Percentiles rank a stretch among this genome's conserved stretches.
Evolutionary conservation across 2,888 invertebrate species (phyloP).

Genomic region (Nysson spinosus): DNA sequence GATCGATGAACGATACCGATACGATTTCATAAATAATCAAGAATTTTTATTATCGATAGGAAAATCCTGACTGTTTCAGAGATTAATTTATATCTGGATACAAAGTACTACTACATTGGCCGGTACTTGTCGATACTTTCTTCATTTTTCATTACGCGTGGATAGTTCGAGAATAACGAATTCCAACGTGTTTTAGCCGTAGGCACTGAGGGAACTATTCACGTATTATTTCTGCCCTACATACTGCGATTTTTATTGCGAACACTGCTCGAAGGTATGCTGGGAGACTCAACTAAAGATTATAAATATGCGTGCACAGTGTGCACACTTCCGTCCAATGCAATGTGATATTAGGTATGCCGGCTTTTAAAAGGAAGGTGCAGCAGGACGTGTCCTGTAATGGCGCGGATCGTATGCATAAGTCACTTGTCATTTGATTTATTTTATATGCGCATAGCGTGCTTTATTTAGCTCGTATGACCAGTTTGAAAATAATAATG

Average conservation of each 20-base stretch:
- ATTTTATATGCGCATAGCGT: constrained; percentile 7
- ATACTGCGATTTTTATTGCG: constrained; percentile 43
- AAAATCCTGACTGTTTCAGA: too few relatives aligned
- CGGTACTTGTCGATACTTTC: too few relatives aligned
- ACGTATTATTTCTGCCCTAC: constrained; percentile 38
- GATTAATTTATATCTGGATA: too few relatives aligned
- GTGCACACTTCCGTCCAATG: constrained; percentile 49
- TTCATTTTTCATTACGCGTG: not conserved
- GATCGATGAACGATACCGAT: too few relatives aligned
- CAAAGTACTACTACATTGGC: too few relatives aligned
- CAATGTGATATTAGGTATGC: constrained; percentile 45
- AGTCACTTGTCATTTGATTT: constrained; percentile 40
- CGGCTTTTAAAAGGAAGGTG: constrained; percentile 39
- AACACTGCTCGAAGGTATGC: constrained; percentile 31
- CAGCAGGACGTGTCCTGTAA: constrained; percentile 42
- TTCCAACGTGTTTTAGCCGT: not conserved
- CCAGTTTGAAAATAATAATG: constrained; percentile 2
- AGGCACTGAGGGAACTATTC: constrained; percentile 7
- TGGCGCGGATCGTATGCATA: constrained; percentile 43
- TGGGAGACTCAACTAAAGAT: constrained; percentile 28
- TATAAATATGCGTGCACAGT: constrained; percentile 54
- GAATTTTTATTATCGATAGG: too few relatives aligned
- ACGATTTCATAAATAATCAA: too few relatives aligned
- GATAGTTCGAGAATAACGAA: constrained; percentile 1
- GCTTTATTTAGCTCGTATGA: not conserved